Percentiles rank a stretch among this genome's conserved stretches.
Conservation (phyloP, 2,888 invertebrate species). For the Idaea dimidiata region DNA sequence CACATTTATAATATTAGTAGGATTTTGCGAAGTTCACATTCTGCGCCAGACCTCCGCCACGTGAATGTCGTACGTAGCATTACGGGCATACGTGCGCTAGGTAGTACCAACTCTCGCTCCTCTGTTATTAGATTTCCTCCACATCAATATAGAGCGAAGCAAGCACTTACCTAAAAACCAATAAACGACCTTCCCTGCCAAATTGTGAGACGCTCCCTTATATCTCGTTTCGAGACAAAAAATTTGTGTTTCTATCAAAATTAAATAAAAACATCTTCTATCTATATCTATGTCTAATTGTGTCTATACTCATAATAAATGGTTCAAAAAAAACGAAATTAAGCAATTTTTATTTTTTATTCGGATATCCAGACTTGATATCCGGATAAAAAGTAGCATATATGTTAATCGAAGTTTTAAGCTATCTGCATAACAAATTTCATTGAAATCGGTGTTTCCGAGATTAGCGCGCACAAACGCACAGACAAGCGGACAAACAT, state of each 20-base stretch:
- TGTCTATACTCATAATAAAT: no score
- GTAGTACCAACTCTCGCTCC: conserved; percentile 17
- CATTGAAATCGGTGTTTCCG: no score
- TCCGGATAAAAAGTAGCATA: no score
- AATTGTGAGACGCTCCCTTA: conserved; percentile 28
- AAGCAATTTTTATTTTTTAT: no score
- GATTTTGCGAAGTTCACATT: no score
- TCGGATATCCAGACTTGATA: no score
- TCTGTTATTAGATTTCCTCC: conserved; percentile 52
- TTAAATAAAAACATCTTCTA: neutral
- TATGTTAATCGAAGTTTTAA: no score
- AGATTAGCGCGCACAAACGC: no score
- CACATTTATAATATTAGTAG: no score
- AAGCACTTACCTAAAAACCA: conserved; percentile 51
- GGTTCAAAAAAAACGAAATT: no score
- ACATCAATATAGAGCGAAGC: conserved; percentile 43
- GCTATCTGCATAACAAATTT: no score
- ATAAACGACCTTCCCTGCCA: conserved; percentile 43
- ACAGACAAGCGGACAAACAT: no score
- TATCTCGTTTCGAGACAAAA: conserved; percentile 16
- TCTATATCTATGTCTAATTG: conserved; percentile 24
- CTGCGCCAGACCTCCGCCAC: conserved; percentile 4
- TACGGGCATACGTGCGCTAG: conserved; percentile 13
- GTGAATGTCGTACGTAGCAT: conserved; percentile 17
- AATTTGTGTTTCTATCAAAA: conserved; percentile 25